Percentiles rank a stretch among this genome's conserved stretches.
Conservation (phyloP, 2,797 vertebrate species). For the Luscinia luscinia region DNA sequence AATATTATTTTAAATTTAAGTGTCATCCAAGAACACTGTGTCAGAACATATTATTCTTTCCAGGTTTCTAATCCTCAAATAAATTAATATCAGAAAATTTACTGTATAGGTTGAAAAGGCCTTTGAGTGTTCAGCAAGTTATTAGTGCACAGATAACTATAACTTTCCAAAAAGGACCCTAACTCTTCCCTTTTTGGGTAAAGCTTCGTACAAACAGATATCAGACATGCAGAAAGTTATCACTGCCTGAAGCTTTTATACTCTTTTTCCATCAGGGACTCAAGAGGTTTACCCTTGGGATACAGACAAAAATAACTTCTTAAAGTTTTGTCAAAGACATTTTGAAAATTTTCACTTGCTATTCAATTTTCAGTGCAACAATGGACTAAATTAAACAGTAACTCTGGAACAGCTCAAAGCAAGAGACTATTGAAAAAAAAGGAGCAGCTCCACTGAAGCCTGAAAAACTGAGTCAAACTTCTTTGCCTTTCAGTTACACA, state of each 20-base stretch:
- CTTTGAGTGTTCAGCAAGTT: not conserved
- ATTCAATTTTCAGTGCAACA: not conserved
- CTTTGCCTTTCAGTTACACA: not conserved
- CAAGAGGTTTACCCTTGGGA: not conserved
- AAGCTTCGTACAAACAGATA: not conserved
- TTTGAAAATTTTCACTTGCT: not conserved
- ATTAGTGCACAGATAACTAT: not conserved
- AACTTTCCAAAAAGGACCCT: not conserved
- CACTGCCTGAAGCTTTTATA: not conserved
- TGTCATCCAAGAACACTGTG: not conserved
- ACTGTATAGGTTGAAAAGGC: not conserved
- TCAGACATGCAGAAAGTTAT: not conserved
- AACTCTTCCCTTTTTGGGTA: not conserved
- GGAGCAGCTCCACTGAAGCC: not conserved
- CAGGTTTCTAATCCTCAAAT: not conserved
- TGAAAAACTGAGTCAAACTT: not conserved
- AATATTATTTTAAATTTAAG: conserved; percentile 36
- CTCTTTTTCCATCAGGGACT: not conserved
- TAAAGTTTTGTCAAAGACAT: not conserved
- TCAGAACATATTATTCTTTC: not conserved
- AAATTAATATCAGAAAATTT: not conserved
- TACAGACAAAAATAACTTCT: not conserved
- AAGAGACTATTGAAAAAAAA: not conserved
- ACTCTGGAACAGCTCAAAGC: not conserved
- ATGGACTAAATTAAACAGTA: not conserved